Evolutionary conservation across 2,113 vertebrate genomes (phyloP).

Genomic region (Chamaea fasciata): DNA sequence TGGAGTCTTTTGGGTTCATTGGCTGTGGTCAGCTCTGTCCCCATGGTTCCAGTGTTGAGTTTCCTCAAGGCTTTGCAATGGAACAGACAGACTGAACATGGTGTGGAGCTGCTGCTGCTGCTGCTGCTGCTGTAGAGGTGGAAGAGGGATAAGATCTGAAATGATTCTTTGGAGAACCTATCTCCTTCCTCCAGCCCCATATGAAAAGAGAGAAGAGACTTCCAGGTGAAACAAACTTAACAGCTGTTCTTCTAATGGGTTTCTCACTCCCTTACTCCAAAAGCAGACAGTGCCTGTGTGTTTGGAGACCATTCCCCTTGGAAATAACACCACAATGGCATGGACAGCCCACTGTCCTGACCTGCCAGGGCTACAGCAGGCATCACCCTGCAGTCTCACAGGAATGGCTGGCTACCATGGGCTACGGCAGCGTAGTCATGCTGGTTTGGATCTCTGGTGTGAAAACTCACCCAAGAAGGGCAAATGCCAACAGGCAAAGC

Average conservation of each 20-base stretch:
- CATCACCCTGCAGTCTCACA: rapidly evolving
- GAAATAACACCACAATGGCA: not conserved
- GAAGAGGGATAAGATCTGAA: not conserved
- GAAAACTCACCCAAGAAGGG: not conserved
- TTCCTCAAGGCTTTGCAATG: not conserved
- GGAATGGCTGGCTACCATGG: not conserved
- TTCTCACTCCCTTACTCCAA: not conserved
- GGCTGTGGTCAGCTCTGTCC: not conserved
- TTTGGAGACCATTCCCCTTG: not conserved
- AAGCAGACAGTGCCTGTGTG: rapidly evolving
- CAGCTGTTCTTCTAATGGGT: not conserved
- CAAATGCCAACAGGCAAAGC: not conserved
- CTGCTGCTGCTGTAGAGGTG: not conserved
- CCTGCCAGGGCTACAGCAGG: not conserved
- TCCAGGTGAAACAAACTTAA: not conserved
- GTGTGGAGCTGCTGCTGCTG: not conserved
- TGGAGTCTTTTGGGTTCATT: not conserved
- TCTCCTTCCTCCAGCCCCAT: not conserved
- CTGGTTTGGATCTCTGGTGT: not conserved
- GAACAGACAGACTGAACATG: rapidly evolving
- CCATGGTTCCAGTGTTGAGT: not conserved
- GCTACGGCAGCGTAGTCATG: rapidly evolving
- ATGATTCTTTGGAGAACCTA: not conserved
- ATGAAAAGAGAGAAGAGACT: not conserved
- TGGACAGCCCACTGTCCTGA: not conserved